Evolutionary conservation across 2,113 vertebrate genomes (phyloP).

Genomic region (Boulengeromyrus knoepffleri): DNA sequence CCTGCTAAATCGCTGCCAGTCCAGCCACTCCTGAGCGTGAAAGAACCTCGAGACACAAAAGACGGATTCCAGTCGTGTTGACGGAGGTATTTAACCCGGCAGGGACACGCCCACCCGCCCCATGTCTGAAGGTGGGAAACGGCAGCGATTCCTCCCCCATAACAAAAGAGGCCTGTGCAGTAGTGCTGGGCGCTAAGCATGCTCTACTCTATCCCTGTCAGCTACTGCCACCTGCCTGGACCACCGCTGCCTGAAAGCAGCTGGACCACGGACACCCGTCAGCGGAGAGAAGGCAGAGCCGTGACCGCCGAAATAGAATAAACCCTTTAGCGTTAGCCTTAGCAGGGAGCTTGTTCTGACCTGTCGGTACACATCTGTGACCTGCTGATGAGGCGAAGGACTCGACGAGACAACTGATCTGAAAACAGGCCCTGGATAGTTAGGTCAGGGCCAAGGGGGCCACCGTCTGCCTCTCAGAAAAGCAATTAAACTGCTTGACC

Average conservation of each 20-base stretch:
- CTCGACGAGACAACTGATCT: neutral
- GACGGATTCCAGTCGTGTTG: neutral
- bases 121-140: neutral
- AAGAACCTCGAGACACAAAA: slow-evolving; percentile 19
- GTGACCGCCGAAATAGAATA: neutral
- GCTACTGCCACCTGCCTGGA: neutral
- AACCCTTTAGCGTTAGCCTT: neutral
- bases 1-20: neutral
- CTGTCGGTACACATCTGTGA: neutral
- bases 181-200: neutral
- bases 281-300: neutral
- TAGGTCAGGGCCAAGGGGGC: neutral
- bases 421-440: neutral
- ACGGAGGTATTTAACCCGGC: neutral
- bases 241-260: neutral
- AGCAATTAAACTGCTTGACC: slow-evolving; percentile 15
- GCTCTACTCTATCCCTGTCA: neutral
- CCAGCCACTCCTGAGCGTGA: slow-evolving; percentile 10
- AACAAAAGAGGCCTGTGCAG: neutral
- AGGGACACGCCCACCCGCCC: neutral
- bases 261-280: slow-evolving; percentile 2
- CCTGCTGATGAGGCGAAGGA: neutral
- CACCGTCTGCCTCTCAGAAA: neutral
- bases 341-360: neutral
- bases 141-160: neutral